Evolutionary conservation across 2,113 vertebrate species (phyloP).

Genomic region (Anseranas semipalmata): DNA sequence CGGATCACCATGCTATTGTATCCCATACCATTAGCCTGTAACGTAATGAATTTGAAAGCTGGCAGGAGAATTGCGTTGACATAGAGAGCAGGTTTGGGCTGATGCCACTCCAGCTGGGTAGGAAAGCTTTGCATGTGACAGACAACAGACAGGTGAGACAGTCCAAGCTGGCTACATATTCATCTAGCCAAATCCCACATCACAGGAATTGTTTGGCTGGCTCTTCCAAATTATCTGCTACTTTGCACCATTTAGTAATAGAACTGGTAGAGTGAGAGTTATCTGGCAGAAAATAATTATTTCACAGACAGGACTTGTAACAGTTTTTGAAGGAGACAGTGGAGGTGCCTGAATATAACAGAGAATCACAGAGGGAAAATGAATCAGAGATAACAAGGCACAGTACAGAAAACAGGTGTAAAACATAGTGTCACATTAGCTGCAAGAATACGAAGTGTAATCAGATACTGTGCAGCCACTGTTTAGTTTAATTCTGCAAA

Average conservation of each 20-base stretch:
- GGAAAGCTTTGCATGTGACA: neutral
- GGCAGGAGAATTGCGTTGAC: neutral
- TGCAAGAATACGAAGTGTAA: conserved; percentile 8
- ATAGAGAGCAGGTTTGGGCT: neutral
- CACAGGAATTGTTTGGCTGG: neutral
- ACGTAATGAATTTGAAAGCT: neutral
- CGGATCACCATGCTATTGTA: neutral
- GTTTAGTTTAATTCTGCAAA: conserved; percentile 25
- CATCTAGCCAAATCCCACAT: neutral
- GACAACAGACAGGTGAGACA: neutral
- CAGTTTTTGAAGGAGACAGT: neutral
- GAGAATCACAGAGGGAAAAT: neutral
- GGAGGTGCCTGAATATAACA: neutral
- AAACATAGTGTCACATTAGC: neutral
- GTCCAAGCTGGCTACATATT: neutral
- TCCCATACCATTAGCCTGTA: neutral
- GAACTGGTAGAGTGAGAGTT: neutral
- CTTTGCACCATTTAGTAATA: neutral
- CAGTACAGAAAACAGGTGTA: neutral
- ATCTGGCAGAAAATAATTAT: neutral
- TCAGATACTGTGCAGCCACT: neutral
- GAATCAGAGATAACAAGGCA: neutral
- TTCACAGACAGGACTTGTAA: neutral
- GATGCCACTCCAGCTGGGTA: neutral
- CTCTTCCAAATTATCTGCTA: neutral